These are phyloP conservation scores for Centropus bengalensis DNA, from an alignment of 2,113 vertebrate species.

Conservation along the genomic window DNA sequence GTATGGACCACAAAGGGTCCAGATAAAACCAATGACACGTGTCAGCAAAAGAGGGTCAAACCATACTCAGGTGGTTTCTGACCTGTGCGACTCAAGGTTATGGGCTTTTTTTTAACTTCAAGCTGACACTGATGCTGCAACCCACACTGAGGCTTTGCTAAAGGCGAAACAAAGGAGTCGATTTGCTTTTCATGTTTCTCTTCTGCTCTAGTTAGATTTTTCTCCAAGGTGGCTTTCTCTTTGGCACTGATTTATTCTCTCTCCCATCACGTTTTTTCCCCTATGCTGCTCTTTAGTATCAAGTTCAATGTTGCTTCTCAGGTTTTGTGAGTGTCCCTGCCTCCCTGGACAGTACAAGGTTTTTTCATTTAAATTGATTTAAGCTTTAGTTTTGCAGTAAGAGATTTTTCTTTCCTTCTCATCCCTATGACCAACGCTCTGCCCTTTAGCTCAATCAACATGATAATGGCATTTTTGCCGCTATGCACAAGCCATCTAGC, in stretches of 20 bases:
- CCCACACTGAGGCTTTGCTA: neutral
- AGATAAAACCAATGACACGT: neutral
- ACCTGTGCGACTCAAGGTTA: neutral
- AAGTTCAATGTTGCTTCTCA: neutral
- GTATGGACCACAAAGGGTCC: neutral
- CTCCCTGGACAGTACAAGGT: neutral
- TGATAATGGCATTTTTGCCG: conserved; percentile 41
- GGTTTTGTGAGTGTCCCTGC: neutral
- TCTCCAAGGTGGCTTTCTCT: neutral
- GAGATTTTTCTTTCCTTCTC: conserved; percentile 13
- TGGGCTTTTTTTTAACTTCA: neutral
- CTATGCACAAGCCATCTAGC: neutral
- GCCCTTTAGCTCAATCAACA: conserved; percentile 63
- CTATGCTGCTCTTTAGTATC: neutral
- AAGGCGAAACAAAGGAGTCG: conserved; percentile 35
- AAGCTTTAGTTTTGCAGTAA: conserved; percentile 18
- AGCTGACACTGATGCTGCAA: neutral
- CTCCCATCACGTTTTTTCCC: neutral
- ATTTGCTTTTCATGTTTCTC: conserved; percentile 32
- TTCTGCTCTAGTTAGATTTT: conserved; percentile 14
- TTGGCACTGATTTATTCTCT: conserved; percentile 11
- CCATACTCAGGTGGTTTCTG: neutral
- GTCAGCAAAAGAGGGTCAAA: neutral
- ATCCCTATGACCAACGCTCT: neutral
- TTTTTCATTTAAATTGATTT: conserved; percentile 30